Percentiles rank a stretch among this genome's conserved stretches.
Conservation (phyloP, 2,888 invertebrate genomes). For the Digitonthophagus gazella region DNA sequence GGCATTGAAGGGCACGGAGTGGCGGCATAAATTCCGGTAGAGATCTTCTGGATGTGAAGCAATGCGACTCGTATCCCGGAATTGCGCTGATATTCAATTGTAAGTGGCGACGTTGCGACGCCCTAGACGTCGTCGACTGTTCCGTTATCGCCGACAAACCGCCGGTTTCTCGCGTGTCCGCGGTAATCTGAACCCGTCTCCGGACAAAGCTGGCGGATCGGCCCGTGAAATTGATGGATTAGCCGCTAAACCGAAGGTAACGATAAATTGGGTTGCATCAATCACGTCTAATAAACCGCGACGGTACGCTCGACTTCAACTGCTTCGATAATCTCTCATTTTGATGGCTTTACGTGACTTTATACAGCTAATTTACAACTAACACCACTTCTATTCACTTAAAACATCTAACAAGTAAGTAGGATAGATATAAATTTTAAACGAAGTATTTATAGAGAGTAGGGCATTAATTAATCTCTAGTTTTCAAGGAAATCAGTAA, state of each 20-base stretch:
- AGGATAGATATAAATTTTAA: too few relatives aligned
- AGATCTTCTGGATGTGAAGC: background rate
- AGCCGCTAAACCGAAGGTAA: background rate
- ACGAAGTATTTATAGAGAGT: too few relatives aligned
- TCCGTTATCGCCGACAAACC: background rate
- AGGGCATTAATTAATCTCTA: too few relatives aligned
- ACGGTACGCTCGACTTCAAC: background rate
- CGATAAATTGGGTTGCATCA: background rate
- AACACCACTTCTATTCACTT: too few relatives aligned
- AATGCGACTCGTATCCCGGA: background rate
- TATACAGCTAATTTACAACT: background rate
- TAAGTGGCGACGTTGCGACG: background rate
- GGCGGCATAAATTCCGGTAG: background rate
- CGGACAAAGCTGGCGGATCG: background rate
- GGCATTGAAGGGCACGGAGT: background rate
- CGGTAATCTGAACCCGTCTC: background rate
- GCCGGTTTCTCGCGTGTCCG: background rate
- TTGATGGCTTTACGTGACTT: background rate
- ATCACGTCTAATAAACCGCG: background rate
- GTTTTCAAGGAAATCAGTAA: too few relatives aligned
- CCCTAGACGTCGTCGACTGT: background rate
- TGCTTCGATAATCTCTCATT: background rate
- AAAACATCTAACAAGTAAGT: too few relatives aligned
- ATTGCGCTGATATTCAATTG: background rate
- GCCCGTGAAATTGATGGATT: background rate